Evolutionary conservation across 2,113 vertebrate species (phyloP), one percentile per base, ranked within the genome.

Genomic region (Aegithalos caudatus): DNA sequence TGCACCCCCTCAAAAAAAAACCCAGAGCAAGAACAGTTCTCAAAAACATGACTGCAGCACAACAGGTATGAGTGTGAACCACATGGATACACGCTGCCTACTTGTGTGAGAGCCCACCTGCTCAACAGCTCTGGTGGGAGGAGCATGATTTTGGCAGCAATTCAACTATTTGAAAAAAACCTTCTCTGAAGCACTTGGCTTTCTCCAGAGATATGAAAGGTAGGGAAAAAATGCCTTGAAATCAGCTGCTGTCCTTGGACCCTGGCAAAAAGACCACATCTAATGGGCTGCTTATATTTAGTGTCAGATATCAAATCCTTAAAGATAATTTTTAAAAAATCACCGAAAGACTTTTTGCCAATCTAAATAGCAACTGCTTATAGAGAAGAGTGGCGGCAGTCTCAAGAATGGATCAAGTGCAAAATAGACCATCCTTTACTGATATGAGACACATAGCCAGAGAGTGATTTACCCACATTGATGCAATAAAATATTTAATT

Each of bases 41-140:
- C 23, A 19, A 61, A 82, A 74, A 11, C 25, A 54, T 21, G 57
- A 48, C 47, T 2, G 3, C 35, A 61, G 20, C 42, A 27, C 29
- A 57, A 8, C 47, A 77, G n/a, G 7, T 37, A 1, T 33, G 53
- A 54, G 23, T n/a, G 14, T 40, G 44, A 87, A 12, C n/a, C 27
- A 28, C 23, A 10, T 0, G 7, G 48, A 28, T 9, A 40, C 15
- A 17, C 0, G 1, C 25, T 67, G 35, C 29, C 72, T 37, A 11
- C 27, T 42, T 54, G 11, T 54, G 21, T 50, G 54, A 48, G 35
- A 85, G 18, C 51, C 35, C 13, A 66, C 13, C n/a, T 0, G 2
- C 44, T 56, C 12, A 9, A 3, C 31, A 56, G 33, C 40, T 23
- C 35, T 65, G 61, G 11, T 80, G 69, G 35, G 28, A 60, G 45